These are phyloP conservation scores for Anorthoa munda DNA, from an alignment of 2,888 invertebrate species.

Conservation along the genomic window DNA sequence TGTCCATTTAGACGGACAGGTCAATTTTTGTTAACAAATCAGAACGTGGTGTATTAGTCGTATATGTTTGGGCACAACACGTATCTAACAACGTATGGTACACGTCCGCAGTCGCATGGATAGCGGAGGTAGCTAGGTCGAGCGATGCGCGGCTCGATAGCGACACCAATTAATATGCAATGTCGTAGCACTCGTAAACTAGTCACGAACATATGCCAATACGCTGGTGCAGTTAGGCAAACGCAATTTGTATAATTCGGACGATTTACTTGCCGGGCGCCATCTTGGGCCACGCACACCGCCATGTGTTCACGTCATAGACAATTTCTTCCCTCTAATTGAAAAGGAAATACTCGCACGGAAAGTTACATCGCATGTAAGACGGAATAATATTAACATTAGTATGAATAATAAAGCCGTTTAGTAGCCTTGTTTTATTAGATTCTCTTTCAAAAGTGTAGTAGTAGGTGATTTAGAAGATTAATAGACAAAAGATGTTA, in stretches of 20 bases:
- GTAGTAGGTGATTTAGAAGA: constrained; percentile 60
- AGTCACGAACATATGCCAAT: constrained; percentile 91
- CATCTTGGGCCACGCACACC: constrained; percentile 64
- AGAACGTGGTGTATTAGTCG: constrained; percentile 17
- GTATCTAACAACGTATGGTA: constrained; percentile 55
- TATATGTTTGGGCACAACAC: constrained; percentile 38
- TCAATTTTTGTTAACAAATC: constrained; percentile 16
- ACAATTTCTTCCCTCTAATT: constrained; percentile 57
- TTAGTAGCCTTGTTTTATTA: constrained; percentile 47
- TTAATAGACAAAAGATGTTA: constrained; percentile 64
- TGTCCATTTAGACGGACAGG: neutral
- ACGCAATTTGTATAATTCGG: constrained; percentile 88
- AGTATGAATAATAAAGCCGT: constrained; percentile 60
- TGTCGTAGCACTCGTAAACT: constrained; percentile 89
- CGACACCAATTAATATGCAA: constrained; percentile 90
- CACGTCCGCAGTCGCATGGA: constrained; percentile 57
- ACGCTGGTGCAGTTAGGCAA: constrained; percentile 87
- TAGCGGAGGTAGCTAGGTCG: constrained; percentile 82
- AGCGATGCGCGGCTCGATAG: constrained; percentile 87
- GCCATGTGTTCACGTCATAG: constrained; percentile 56
- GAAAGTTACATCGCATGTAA: constrained; percentile 39
- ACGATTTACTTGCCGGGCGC: constrained; percentile 79
- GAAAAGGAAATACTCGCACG: constrained; percentile 57
- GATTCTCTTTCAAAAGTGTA: constrained; percentile 52
- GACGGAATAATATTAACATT: constrained; percentile 62